These are phyloP conservation scores for Verasper variegatus DNA, from an alignment of 2,113 vertebrate species.

Conservation along the genomic window DNA sequence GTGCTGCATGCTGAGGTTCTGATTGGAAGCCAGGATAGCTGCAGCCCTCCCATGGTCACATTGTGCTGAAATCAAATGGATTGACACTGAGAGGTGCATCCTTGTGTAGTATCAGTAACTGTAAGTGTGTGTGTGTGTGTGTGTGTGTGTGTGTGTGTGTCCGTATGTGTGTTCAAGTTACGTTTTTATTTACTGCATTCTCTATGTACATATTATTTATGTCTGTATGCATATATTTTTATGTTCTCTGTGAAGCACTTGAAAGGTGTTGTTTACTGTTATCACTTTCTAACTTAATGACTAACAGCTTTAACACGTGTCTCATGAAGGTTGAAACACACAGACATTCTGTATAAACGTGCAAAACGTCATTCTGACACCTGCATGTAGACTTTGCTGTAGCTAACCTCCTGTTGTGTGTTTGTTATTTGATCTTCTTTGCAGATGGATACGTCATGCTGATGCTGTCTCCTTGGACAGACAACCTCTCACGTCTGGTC, in stretches of 20 bases:
- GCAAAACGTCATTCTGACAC: background rate
- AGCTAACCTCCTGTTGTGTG: background rate
- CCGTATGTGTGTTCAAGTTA: too few species aligned
- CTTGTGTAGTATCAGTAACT: constrained; percentile 29
- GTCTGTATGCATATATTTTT: background rate
- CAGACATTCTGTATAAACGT: background rate
- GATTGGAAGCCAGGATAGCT: constrained; percentile 70
- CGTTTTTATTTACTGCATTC: background rate
- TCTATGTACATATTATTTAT: background rate
- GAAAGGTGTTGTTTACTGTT: background rate
- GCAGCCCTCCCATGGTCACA: constrained; percentile 52
- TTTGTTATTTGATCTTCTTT: background rate
- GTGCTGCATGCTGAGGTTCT: constrained; percentile 67
- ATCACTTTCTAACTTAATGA: background rate
- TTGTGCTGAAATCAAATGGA: constrained; percentile 44
- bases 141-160: too few species aligned
- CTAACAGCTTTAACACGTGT: too few species aligned
- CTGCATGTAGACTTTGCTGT: background rate
- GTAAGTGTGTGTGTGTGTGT: background rate
- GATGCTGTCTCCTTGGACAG: background rate
- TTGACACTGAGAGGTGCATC: constrained; percentile 58
- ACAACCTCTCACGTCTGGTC: background rate
- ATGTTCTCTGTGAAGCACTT: background rate
- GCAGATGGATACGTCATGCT: background rate
- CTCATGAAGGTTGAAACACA: background rate